A percentile compares a stretch with the other conserved stretches of the same genome.
Evolutionary conservation across 2,113 vertebrate genomes (phyloP).

Genomic region (Genyomyrus donnyi): DNA sequence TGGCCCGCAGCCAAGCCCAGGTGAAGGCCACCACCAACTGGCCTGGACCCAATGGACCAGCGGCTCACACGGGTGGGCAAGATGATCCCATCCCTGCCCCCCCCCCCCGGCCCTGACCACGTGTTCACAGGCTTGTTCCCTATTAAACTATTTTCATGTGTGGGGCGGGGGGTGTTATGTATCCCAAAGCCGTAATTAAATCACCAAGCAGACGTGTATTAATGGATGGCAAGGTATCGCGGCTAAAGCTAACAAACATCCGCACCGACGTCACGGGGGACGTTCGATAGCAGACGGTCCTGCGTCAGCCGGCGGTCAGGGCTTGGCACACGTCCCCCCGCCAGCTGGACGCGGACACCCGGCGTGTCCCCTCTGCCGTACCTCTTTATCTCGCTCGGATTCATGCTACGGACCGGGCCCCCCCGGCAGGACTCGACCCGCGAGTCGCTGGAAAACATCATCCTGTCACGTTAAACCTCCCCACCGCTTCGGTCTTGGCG

Average conservation of each 20-base stretch:
- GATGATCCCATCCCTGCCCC: slow-evolving; percentile 37
- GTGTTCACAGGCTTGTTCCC: slow-evolving; percentile 2
- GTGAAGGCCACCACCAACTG: slow-evolving; percentile 51
- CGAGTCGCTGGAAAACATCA: not conserved
- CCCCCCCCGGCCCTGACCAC: not conserved
- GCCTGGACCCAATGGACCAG: slow-evolving; percentile 45
- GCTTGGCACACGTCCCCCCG: not conserved
- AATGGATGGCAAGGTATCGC: not conserved
- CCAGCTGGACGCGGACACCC: not conserved
- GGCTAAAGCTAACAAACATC: not conserved
- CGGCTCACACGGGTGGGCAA: slow-evolving; percentile 31
- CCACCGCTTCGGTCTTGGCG: not conserved
- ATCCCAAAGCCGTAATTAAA: slow-evolving; percentile 8
- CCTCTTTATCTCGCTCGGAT: not conserved
- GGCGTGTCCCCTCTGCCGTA: not conserved
- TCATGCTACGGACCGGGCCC: not conserved
- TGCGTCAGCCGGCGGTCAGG: not conserved
- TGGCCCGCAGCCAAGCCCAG: slow-evolving; percentile 53
- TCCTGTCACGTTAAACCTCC: no score
- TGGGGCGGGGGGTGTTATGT: not conserved
- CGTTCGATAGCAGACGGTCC: not conserved
- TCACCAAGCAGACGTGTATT: not conserved
- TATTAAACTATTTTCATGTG: slow-evolving; percentile 31
- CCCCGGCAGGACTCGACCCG: not conserved
- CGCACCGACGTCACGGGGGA: not conserved